Conservation (phyloP, 1,140 invertebrate genomes). For the Oncopodura yosiiana region DNA sequence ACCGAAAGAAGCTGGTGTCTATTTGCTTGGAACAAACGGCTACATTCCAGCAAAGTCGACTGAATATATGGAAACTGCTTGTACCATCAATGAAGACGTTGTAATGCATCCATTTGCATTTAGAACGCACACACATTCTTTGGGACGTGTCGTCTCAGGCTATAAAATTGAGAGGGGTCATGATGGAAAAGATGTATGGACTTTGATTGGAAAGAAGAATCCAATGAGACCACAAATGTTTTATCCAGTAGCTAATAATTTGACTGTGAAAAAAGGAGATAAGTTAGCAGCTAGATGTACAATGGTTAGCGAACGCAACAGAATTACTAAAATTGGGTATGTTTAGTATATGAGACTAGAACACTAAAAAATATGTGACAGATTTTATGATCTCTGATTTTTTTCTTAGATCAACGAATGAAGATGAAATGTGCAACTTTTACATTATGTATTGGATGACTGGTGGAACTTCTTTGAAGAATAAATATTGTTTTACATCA, state of each 20-base stretch:
- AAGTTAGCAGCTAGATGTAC: conserved; percentile 86
- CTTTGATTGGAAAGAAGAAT: conserved; percentile 77
- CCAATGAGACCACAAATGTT: conserved; percentile 93
- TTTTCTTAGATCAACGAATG: conserved; percentile 60
- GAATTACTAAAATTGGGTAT: conserved; percentile 66
- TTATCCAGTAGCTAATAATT: conserved; percentile 64
- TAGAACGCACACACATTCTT: conserved; percentile 80
- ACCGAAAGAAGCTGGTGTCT: conserved; percentile 59
- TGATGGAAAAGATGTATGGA: conserved; percentile 58
- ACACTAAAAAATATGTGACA: background rate
- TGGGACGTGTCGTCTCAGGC: conserved; percentile 80
- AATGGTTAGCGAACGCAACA: conserved; percentile 62
- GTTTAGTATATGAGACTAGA: conserved; percentile 33
- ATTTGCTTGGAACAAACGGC: conserved; percentile 76
- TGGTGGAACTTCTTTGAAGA: conserved; percentile 60
- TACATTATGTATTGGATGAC: conserved; percentile 97
- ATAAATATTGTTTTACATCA: conserved; percentile 74
- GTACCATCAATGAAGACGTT: conserved; percentile 66
- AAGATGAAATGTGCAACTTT: conserved; percentile 99
- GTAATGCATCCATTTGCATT: conserved; percentile 88
- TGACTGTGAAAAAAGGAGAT: conserved; percentile 58
- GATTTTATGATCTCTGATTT: background rate
- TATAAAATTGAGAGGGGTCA: conserved; percentile 57
- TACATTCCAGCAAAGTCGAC: conserved; percentile 54
- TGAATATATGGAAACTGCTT: conserved; percentile 80